Evolutionary conservation across 2,797 vertebrate genomes (phyloP).

Genomic region (Xiphorhynchus erythropygius): DNA sequence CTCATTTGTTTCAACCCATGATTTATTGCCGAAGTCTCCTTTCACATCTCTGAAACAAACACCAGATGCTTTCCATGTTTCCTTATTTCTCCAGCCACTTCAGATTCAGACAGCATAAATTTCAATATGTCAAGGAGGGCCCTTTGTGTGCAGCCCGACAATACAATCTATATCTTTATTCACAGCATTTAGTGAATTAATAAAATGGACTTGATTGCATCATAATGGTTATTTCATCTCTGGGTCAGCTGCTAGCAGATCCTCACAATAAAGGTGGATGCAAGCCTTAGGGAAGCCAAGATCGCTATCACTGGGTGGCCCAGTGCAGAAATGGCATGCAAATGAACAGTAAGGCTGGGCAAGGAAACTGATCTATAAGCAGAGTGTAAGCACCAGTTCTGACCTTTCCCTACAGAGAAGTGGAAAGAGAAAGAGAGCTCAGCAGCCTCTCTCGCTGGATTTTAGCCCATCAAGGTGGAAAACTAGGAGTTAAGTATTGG

Average conservation of each 20-base stretch:
- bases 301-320: neutral
- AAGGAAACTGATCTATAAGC: neutral
- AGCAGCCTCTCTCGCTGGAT: neutral
- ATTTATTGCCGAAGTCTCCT: neutral
- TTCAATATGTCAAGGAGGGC: slow-evolving; percentile 3
- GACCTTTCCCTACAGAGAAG: neutral
- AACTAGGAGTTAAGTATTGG: neutral
- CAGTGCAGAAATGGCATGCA: neutral
- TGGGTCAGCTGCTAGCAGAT: slow-evolving; percentile 4
- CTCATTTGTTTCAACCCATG: slow-evolving; percentile 23
- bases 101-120: slow-evolving; percentile 19
- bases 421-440: neutral
- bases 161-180: slow-evolving; percentile 63
- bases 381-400: neutral
- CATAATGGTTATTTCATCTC: slow-evolving; percentile 44
- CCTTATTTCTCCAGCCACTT: slow-evolving; percentile 41
- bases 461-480: neutral
- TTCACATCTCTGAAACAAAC: slow-evolving; percentile 23
- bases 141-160: slow-evolving; percentile 40
- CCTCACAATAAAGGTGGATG: slow-evolving; percentile 37
- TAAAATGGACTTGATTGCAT: slow-evolving; percentile 21
- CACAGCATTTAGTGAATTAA: slow-evolving; percentile 55
- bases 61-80: neutral
- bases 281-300: neutral
- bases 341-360: neutral